Base-by-base conservation (phyloP, 2,888 invertebrate genomes). In the Leptinotarsa juncta region DNA sequence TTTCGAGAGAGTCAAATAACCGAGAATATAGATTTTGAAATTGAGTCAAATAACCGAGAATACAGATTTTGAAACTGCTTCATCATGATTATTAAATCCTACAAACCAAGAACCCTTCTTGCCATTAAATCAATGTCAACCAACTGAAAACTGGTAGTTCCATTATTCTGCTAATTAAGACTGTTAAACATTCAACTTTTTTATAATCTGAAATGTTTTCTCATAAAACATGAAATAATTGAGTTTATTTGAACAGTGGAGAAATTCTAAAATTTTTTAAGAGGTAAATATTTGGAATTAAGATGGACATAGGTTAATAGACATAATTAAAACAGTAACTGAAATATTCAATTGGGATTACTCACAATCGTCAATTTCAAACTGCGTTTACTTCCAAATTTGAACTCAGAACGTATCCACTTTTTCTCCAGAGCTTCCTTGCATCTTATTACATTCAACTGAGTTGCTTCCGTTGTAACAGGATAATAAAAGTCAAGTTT, bases 331-430 rank as follows among this genome's bases (percentile, higher is more conserved):
- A 42, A 10, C 42, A 42, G 10, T 42, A 42, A 42, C 42, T 12
- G 12, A 10, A 42, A 10, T 10, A 3, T 42, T 42, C 42, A 42
- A 42, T 12, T 42, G 10, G 42, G 10, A 42, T 42, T 67, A 76
- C 77, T 75, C 75, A 79, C 79, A 60, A 79, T 65, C n/a, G 23
- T 67, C 15, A 72, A 50, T 71, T 77, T 79, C 50, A 79, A 62
- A 70, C 67, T 75, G 53, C 79, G 71, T 53, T 77, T 78, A 49
- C 66, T 66, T 42, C 71, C 65, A 68, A 78, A 73, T 65, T 60
- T 75, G 55, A 70, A 73, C n/a, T 73, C 60, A n/a, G 67, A n/a
- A 15, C 68, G n/a, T n/a, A 26, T 66, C 65, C 67, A 69, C 53
- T 72, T 71, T 23, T 66, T 50, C 32, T 77, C 72, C 49, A 79